Conservation (phyloP, 2,113 vertebrate genomes). For the Zosterops hypoxanthus region DNA sequence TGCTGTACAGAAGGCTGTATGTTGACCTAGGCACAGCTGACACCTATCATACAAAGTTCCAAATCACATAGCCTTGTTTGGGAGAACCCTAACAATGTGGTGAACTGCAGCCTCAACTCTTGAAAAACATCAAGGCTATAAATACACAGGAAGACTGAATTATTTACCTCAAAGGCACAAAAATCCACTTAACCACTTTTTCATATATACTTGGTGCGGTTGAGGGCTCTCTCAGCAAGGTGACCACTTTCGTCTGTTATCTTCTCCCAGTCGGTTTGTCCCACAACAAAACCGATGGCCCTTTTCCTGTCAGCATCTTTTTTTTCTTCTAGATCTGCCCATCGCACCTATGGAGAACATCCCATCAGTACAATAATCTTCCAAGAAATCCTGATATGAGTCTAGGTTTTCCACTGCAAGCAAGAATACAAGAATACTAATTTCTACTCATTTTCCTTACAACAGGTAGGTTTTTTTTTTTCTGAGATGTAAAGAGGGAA, state of each 20-base stretch:
- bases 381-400: neutral
- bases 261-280: conserved; percentile 99
- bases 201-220: conserved; percentile 99
- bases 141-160: neutral
- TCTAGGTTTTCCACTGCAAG: neutral
- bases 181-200: conserved; percentile 69
- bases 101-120: conserved; percentile 15
- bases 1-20: neutral
- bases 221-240: conserved; percentile 95
- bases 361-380: conserved; percentile 33
- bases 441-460: neutral
- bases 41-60: neutral
- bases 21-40: neutral
- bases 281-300: conserved; percentile 97
- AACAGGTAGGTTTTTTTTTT: neutral
- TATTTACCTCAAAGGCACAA: conserved; percentile 78
- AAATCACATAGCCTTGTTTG: neutral
- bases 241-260: conserved; percentile 98
- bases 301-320: conserved; percentile 97
- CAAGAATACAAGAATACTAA: neutral
- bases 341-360: conserved; percentile 87
- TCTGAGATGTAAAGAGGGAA: neutral
- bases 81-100: neutral
- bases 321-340: conserved; percentile 98
- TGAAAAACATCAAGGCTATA: neutral